These are phyloP conservation scores for Falco naumanni DNA, from an alignment of 2,797 vertebrate genomes.

Conservation along the genomic window DNA sequence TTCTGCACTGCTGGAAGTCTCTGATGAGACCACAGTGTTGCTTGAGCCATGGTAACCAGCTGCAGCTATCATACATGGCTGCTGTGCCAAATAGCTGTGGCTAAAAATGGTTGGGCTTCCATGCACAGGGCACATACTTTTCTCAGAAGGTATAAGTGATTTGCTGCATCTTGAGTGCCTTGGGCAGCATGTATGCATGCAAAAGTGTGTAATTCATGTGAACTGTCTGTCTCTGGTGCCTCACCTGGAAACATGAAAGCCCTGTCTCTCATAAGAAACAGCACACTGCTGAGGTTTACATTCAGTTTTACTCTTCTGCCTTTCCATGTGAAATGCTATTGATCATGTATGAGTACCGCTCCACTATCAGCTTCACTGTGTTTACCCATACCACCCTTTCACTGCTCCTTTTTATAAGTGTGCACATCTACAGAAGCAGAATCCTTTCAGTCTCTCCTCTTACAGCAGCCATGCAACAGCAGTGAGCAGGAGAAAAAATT, in stretches of 20 bases:
- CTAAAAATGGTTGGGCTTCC: background rate
- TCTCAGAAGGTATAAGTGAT: background rate
- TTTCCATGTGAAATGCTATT: background rate
- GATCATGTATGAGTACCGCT: background rate
- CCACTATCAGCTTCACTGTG: background rate
- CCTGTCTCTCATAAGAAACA: background rate
- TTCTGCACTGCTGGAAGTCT: background rate
- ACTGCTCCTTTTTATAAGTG: background rate
- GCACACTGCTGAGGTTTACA: background rate
- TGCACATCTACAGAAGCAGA: background rate
- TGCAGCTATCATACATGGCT: background rate
- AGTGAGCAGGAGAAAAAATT: background rate
- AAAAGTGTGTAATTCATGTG: background rate
- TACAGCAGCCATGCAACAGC: background rate
- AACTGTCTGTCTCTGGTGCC: background rate
- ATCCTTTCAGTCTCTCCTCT: background rate
- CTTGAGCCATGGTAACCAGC: background rate
- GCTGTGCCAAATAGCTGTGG: background rate
- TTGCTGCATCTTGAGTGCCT: background rate
- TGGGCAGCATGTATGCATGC: background rate
- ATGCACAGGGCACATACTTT: background rate
- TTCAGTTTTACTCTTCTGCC: background rate
- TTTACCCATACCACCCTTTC: background rate
- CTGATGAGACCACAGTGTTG: background rate
- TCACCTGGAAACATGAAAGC: background rate